phyloP scores from a whole-genome alignment of 2,113 vertebrate genomes.

The Poecilia latipinna region DNA sequence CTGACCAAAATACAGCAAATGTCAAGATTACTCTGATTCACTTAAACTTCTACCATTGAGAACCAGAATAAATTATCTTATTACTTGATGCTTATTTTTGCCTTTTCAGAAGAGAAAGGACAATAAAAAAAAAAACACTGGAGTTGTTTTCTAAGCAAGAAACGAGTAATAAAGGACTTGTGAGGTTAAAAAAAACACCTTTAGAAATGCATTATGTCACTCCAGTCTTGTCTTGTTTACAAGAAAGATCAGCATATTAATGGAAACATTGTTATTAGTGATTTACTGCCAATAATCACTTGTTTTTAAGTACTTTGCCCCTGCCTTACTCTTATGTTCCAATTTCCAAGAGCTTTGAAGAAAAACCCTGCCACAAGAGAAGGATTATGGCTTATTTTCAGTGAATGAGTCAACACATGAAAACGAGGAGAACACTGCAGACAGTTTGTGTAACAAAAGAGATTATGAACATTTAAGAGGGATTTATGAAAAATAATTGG shows the following conservation, averaged over 20 bases:
- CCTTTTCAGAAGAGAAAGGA: background rate
- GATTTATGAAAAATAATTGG: constrained; percentile 72
- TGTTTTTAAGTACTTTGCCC: constrained; percentile 64
- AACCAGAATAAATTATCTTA: background rate
- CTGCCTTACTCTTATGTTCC: constrained; percentile 48
- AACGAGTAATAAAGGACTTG: constrained; percentile 1
- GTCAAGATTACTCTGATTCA: background rate
- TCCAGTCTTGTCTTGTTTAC: constrained; percentile 35
- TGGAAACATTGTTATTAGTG: constrained; percentile 44
- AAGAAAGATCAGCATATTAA: constrained; percentile 32
- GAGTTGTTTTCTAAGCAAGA: background rate
- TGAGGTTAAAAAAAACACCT: constrained; percentile 33
- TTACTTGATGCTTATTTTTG: background rate
- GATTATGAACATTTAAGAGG: constrained; percentile 78
- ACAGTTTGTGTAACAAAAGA: constrained; percentile 75
- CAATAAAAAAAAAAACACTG: background rate
- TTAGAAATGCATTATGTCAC: constrained; percentile 29
- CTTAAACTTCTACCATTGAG: background rate
- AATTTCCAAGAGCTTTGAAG: constrained; percentile 58
- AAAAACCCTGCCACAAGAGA: constrained; percentile 70
- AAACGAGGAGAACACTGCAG: constrained; percentile 63
- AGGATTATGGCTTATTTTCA: constrained; percentile 75
- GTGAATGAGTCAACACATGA: constrained; percentile 71
- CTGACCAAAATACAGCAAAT: background rate
- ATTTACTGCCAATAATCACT: constrained; percentile 51